Evolutionary conservation across 2,888 invertebrate species (phyloP), one percentile per base, ranked within the genome.

Genomic region (Palloptera scutellata): DNA sequence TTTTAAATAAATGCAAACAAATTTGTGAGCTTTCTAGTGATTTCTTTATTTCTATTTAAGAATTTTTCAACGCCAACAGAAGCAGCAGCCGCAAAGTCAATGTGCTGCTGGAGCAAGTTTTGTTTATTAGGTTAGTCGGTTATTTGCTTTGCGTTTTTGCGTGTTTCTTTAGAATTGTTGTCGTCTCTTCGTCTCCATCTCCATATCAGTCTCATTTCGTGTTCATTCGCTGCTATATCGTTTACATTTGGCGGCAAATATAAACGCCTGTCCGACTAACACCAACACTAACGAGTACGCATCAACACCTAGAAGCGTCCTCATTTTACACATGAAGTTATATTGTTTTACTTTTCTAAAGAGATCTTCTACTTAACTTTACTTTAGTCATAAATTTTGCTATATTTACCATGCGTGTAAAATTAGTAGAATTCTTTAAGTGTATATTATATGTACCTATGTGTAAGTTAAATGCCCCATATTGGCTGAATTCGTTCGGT

Each of bases 51-150:
- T 40, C 40, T 41, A 13, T 11, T 42, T n/a, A 13, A 43, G 12
- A 9, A 17, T 40, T 51, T 64, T 51, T 19, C 30, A 30, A 15
- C 40, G 48, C 64, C 61, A 60, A 58, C 60, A 59, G n/a, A 30
- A 51, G 48, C 15, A n/a, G 13, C 42, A 40, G 13, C 41, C 52
- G 42, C 13, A 45, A 19, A 45, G 45, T 17, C 20, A 54, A 6
- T n/a, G 15, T 12, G 48, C 15, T 13, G 48, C 12, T 42, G 17
- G 1, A 19, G 60, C 61, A 41, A 3, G 61, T 54, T 64, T 48
- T 51, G 70, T 70, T 79, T 80, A 79, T 75, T 80, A 73, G 79
- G 79, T 79, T 79, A 79, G 79, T 79, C 79, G 80, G 79, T 78
- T 80, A 80, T 66, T 61, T 67, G 42, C 66, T 70, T 45, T 57